Percentiles rank a stretch among this genome's conserved stretches.
phyloP scores from a whole-genome alignment of 2,113 vertebrate species.

The Marmota monax region DNA sequence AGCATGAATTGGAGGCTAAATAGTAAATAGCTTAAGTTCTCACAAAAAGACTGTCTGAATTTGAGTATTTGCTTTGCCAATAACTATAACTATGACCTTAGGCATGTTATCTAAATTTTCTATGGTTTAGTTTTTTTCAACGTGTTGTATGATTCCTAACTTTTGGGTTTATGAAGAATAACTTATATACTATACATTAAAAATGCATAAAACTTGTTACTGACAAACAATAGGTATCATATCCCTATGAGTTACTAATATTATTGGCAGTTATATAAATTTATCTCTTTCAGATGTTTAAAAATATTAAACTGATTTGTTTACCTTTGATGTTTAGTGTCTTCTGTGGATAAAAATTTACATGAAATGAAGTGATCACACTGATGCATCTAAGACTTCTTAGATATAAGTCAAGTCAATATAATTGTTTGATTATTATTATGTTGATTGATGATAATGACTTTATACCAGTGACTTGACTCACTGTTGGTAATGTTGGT shows the following conservation, averaged over 20 bases:
- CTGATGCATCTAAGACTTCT: not conserved
- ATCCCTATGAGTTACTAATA: not conserved
- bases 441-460: not conserved
- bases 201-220: not conserved
- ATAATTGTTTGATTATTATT: conserved; percentile 28
- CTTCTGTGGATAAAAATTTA: not conserved
- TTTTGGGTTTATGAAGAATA: not conserved
- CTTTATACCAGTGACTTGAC: not conserved
- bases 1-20: not conserved
- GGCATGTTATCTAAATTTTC: not conserved
- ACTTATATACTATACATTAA: conserved; percentile 1
- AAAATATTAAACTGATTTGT: not conserved
- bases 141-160: not conserved
- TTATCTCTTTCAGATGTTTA: not conserved
- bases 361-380: not conserved
- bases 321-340: not conserved
- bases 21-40: not conserved
- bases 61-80: not conserved
- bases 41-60: not conserved
- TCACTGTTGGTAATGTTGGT: not conserved
- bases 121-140: not conserved
- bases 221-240: not conserved
- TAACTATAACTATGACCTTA: not conserved
- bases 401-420: conserved; percentile 45
- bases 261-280: not conserved